Base-by-base conservation (phyloP, 1,140 invertebrate species). In the Carposina sasakii region DNA sequence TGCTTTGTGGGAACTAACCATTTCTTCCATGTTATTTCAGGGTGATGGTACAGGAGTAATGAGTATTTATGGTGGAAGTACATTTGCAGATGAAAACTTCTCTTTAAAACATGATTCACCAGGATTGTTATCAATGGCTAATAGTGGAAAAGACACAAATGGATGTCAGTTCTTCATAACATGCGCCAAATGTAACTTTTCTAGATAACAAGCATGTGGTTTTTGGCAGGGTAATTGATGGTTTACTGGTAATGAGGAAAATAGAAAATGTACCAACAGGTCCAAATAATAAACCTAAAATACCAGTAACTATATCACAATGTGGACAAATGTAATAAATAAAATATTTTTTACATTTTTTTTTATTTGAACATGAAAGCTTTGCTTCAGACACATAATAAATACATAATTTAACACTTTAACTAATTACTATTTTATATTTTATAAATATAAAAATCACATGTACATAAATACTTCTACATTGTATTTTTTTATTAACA, bases 231-330 rank as follows among this genome's bases (percentile, higher is more conserved):
- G 96, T 99, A 6, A 92, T 99, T 33, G 98, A 99, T 88, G 98
- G 98, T 24, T 87, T 99, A 52, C 85, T 99, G 20, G 98, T 99
- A 6, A 95, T 99, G 91, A 90, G 96, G 47, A 99, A 99, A 88
- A 97, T 99, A 62, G 98, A 99, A 88, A 99, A 99, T 88, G 96
- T 99, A 9, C 98, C 98, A 1, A 98, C 96, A 3, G 98, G 98
- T 42, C 96, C 97, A 8, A 99, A 99, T 81, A 99, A 99, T 86
- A 99, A 99, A 88, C 98, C 98, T 17, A 99, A 99, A 90, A 95
- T 99, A 73, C 94, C 96, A 58, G 96, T 99, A 23, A 92, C 93
- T 12, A 98, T 99, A 76, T 93, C 96, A 45, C 96, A 99, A 73
- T 98, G 97, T 89, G 98, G 98, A 52, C 96, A 99, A 90, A 98